Base-by-base conservation (phyloP, 1,140 invertebrate genomes). In the Bombus superbus region DNA sequence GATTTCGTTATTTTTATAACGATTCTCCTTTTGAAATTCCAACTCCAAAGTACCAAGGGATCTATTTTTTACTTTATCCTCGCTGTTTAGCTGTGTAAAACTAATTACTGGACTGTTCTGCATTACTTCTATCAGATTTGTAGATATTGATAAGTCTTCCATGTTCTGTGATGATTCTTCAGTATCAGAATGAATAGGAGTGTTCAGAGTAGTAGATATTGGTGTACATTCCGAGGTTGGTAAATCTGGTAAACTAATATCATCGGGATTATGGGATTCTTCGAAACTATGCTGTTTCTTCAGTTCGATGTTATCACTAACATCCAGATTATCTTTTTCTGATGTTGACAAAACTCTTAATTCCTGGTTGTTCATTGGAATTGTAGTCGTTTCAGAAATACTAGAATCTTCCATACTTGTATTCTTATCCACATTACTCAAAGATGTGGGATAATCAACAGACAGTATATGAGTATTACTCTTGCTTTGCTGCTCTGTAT, bases 71-170 rank as follows among this genome's bases (percentile, higher is more conserved):
- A 28, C 68, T 42, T 71, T 81, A 77, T 84, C 75, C 1, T 88
- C 86, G 11, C 28, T 71, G n/a, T 88, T 90, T 35, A 92, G 72
- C 66, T 95, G 94, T 15, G 94, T 93, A n/a, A 95, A 95, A 75
- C 94, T 95, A 1, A 95, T 94, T 32, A 95, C 94, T 2, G 94
- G 94, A 89, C 93, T 94, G 72, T 92, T 95, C 62, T 93, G 92
- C 57, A 95, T 93, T 28, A 95, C 91, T 83, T 95, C 95, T 57
- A 95, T 95, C 3, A 94, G 94, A 90, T 95, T 95, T 0, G 94
- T 90, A 0, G 94, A 92, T 74, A 94, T 94, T 15, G 91, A 91
- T 10, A 95, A 81, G 75, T 92, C 89, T 3, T 90, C 81, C 1
- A 92, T 93, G 62, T 92, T 93, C 38, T 93, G 92, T 4, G 93